Conservation (phyloP, 2,797 vertebrate genomes). For the Sebastes itinus region DNA sequence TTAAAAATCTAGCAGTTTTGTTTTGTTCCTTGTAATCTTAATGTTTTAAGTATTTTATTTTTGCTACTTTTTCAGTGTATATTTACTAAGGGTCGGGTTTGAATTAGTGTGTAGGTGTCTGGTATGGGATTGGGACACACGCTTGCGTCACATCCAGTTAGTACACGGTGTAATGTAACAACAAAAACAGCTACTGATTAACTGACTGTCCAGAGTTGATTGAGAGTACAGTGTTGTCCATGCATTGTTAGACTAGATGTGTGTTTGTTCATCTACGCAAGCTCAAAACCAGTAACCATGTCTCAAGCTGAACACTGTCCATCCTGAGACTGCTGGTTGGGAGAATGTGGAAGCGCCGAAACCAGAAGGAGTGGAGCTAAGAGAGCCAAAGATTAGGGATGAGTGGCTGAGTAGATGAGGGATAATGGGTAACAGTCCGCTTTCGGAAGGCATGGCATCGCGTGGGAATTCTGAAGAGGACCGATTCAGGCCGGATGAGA, state of each 20-base stretch:
- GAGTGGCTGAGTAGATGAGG: conserved; percentile 66
- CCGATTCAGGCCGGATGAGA: conserved; percentile 62
- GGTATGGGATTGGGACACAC: neutral
- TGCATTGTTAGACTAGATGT: neutral
- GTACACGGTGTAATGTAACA: neutral
- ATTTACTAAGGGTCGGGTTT: neutral
- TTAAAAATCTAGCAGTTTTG: neutral
- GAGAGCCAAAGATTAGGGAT: conserved; percentile 65
- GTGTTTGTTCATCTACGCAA: neutral
- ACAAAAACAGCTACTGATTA: neutral
- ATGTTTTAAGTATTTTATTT: neutral
- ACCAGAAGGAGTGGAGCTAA: conserved; percentile 12
- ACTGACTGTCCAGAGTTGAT: neutral
- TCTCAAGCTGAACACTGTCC: neutral
- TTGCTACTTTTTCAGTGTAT: neutral
- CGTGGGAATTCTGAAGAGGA: conserved; percentile 61
- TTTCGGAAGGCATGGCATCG: conserved; percentile 55
- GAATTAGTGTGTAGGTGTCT: neutral
- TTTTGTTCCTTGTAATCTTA: neutral
- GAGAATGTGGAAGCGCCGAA: neutral
- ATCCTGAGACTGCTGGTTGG: neutral
- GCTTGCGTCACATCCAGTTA: neutral
- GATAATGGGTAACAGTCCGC: conserved; percentile 63
- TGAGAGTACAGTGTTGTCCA: neutral
- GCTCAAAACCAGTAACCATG: neutral